Base-by-base conservation (phyloP, 2,888 invertebrate genomes). In the Thymelicus acteon region DNA sequence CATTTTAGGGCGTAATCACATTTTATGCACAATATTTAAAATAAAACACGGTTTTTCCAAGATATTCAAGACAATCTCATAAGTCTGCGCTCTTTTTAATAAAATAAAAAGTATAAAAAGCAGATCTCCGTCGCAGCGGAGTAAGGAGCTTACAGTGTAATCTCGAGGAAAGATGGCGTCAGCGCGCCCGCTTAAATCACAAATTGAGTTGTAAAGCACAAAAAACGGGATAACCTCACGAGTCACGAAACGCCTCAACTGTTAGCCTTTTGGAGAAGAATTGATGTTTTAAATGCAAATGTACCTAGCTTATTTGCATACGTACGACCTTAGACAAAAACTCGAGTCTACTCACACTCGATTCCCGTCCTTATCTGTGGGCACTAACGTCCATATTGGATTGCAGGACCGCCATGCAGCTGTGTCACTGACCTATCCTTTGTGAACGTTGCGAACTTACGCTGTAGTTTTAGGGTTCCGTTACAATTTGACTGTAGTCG, bases 261-360 rank as follows among this genome's bases (percentile, higher is more conserved):
- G 61, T 62, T 61, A 62, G 68, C 68, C 68, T 70, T 62, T 70
- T 49, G 62, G 58, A 44, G 65, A 71, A 67, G 67, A 67, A 69
- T 72, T 44, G 71, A 71, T 48, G 60, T 62, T 78, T 76, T 75
- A 71, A 75, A 78, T 79, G 75, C 67, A 77, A 76, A 79, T 75
- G 66, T 66, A 31, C n/a, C 52, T 64, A 39, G 10, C 58, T 68
- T 63, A 77, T 77, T 75, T 75, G 60, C 74, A 78, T 76, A 72
- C 67, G 67, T 67, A 70, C 65, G 63, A 58, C 57, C 63, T 62
- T 47, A 70, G 48, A 72, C 67, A 71, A 67, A 72, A 60, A 72
- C 10, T 6, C 7, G 3, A 6, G 12, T 12, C 0, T 47, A 58
- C 10, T 12, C 39, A 13, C 7, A 44, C 13, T 54, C 49, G 60